Conservation (phyloP, 2,113 vertebrate genomes). For the Lepus americanus region DNA sequence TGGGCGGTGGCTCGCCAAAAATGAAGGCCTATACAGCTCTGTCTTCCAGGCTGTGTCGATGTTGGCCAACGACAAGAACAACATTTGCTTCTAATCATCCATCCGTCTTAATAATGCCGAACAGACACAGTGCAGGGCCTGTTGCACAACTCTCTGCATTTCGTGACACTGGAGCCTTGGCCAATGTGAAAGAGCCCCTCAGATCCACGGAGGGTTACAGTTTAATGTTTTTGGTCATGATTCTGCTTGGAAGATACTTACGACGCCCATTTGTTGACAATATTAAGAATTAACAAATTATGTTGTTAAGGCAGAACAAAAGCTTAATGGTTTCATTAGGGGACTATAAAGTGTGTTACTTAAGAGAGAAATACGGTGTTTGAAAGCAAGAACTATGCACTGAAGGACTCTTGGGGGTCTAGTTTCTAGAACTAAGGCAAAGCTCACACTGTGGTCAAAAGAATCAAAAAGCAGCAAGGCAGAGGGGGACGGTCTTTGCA, state of each 20-base stretch:
- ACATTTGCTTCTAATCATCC: slow-evolving; percentile 71
- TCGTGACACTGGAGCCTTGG: background rate
- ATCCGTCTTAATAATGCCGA: slow-evolving; percentile 64
- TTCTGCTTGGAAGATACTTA: slow-evolving; percentile 73
- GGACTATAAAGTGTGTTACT: slow-evolving; percentile 68
- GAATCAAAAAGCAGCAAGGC: background rate
- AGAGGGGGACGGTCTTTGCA: background rate
- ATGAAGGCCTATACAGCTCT: slow-evolving; percentile 44
- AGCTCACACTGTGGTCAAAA: slow-evolving; percentile 42
- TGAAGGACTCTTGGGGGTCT: background rate
- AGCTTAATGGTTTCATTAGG: slow-evolving; percentile 71
- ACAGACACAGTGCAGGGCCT: slow-evolving; percentile 30
- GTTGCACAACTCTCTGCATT: background rate
- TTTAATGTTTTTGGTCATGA: slow-evolving; percentile 67
- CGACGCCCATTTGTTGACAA: slow-evolving; percentile 73
- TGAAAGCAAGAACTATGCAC: slow-evolving; percentile 54
- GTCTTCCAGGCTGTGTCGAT: slow-evolving; percentile 33
- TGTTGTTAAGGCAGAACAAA: slow-evolving; percentile 65
- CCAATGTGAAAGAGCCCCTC: slow-evolving; percentile 59
- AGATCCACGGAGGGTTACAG: background rate
- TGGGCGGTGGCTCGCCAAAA: slow-evolving; percentile 43
- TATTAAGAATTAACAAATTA: slow-evolving; percentile 75
- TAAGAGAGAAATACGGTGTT: slow-evolving; percentile 55
- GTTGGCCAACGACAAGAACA: slow-evolving; percentile 63
- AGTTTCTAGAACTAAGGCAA: slow-evolving; percentile 58